Percentiles rank a stretch among this genome's conserved stretches.
These are phyloP conservation scores for Noctilio leporinus DNA, from an alignment of 2,113 vertebrate genomes.

Conservation along the genomic window DNA sequence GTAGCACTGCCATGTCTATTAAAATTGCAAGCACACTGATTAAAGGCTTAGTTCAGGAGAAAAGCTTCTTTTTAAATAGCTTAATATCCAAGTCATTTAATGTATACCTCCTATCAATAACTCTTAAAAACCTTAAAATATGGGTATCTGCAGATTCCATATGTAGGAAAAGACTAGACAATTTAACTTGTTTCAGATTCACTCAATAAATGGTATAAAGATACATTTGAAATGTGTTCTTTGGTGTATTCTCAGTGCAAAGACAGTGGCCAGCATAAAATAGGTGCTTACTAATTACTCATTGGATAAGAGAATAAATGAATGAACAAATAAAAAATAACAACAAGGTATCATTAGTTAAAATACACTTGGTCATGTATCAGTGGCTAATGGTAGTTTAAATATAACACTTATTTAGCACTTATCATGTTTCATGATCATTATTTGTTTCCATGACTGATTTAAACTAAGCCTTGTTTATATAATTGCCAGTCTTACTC, in stretches of 20 bases:
- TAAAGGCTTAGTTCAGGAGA: not conserved
- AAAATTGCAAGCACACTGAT: not conserved
- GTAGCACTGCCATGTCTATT: not conserved
- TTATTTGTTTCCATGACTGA: not conserved
- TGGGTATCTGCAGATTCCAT: not conserved
- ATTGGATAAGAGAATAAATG: not conserved
- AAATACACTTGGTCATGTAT: not conserved
- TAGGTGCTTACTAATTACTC: not conserved
- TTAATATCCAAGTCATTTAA: not conserved
- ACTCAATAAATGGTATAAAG: not conserved
- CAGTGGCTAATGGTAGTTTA: not conserved
- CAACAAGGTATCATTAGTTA: not conserved
- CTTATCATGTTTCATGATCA: not conserved
- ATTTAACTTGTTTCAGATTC: not conserved
- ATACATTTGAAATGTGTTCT: not conserved
- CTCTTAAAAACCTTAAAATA: constrained; percentile 11
- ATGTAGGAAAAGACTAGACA: not conserved
- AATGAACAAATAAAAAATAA: not conserved
- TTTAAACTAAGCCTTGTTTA: not conserved
- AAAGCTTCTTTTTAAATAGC: not conserved
- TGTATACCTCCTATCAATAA: not conserved
- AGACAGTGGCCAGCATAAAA: not conserved
- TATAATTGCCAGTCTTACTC: not conserved
- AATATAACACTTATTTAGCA: not conserved
- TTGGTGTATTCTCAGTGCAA: not conserved